Evolutionary conservation across 1,140 invertebrate species (phyloP), one percentile per base, ranked within the genome.

Genomic region (Drosophila orena): DNA sequence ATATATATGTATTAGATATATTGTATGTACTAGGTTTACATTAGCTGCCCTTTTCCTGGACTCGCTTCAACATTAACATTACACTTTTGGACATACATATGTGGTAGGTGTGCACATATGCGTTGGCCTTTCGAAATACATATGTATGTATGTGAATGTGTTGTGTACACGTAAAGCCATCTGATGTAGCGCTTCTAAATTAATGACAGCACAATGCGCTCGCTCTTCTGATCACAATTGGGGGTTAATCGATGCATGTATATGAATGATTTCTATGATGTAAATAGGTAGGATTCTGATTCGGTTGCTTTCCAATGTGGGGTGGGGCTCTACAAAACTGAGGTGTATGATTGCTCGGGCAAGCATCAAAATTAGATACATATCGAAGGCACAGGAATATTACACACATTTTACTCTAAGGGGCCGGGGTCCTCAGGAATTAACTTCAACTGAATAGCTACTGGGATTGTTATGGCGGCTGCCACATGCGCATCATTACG

Each of bases 321-420:
- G 65, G 30, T 15, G 42, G 49, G 65, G 30, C 14, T 10, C 10
- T 44, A 56, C 42, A 38, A 68, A 66, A 46, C 57, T 58, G 38
- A 43, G 60, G 27, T 68, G 59, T 11, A 58, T 66, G 76, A 64
- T 70, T 58, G 59, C 61, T 46, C 61, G 22, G 15, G 30, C 55
- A 14, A 46, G 38, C 37, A 62, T 61, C 43, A 75, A 81, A 74
- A 74, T 72, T 43, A 79, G 76, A 74, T 83, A 75, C 75, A 84
- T 57, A 68, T 78, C 37, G 54, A 85, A 85, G 81, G 81, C 81
- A 85, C 81, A 85, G 81, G 81, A 85, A 80, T 85, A 72, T 77
- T 77, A 79, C 80, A 79, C 81, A 68, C 55, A 74, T 46, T 24
- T 50, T 38, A 46, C 38, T 61, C 42, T 61, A 61, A 49, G 61